Evolutionary conservation across 2,888 invertebrate species (phyloP).

Genomic region (Philereme transversata): DNA sequence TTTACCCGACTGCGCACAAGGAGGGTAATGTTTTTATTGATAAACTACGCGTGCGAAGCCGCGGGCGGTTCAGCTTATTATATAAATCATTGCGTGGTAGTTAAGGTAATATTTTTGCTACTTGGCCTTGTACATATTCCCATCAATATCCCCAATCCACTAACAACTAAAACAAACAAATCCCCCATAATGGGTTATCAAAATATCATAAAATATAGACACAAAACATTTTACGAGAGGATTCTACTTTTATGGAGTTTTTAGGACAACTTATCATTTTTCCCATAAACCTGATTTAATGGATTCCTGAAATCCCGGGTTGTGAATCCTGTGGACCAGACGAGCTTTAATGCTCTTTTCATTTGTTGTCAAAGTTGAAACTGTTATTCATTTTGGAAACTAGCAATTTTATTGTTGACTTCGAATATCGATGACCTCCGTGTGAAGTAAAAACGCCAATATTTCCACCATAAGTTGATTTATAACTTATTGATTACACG

Average conservation of each 20-base stretch:
- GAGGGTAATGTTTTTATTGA: too few species aligned
- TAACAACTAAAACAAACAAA: conserved; percentile 48
- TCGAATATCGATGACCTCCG: too few species aligned
- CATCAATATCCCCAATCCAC: conserved; percentile 24
- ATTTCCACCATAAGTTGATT: too few species aligned
- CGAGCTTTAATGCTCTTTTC: conserved; percentile 20
- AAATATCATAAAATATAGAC: conserved; percentile 52
- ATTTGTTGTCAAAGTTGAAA: conserved; percentile 19
- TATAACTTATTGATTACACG: too few species aligned
- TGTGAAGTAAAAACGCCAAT: too few species aligned
- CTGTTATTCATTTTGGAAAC: conserved; percentile 1
- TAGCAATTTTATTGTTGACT: too few species aligned
- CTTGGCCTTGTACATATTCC: conserved; percentile 10
- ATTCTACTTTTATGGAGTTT: conserved; percentile 64
- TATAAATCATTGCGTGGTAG: neutral
- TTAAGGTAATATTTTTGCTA: neutral
- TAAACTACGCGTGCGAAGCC: too few species aligned
- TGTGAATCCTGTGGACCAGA: conserved; percentile 15
- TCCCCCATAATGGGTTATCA: conserved; percentile 52
- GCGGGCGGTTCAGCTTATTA: too few species aligned
- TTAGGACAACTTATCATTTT: conserved; percentile 71
- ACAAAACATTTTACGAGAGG: conserved; percentile 61
- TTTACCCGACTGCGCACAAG: too few species aligned
- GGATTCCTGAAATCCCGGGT: conserved; percentile 46
- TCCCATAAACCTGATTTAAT: conserved; percentile 66